phyloP scores from a whole-genome alignment of 2,113 vertebrate species.

The Herpailurus yagouaroundi region DNA sequence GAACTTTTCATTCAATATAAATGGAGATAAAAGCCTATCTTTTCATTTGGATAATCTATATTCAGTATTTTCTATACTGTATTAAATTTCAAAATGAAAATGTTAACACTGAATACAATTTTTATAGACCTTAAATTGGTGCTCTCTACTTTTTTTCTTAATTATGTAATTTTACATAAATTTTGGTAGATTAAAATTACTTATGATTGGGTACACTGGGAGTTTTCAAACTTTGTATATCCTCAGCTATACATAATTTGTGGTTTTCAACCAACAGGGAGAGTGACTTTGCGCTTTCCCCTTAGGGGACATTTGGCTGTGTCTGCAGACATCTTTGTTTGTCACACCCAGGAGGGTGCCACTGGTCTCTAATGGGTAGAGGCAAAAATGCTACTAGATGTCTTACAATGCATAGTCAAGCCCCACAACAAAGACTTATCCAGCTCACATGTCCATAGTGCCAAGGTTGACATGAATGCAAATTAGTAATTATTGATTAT shows the following conservation, averaged over 20 bases:
- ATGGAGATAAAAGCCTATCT: neutral
- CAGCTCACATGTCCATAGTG: neutral
- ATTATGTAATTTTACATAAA: neutral
- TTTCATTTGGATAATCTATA: neutral
- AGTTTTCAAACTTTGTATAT: neutral
- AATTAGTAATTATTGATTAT: neutral
- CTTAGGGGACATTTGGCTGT: neutral
- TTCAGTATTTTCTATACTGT: neutral
- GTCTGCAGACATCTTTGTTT: neutral
- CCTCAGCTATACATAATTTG: neutral
- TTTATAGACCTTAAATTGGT: neutral
- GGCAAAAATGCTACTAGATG: neutral
- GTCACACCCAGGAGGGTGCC: neutral
- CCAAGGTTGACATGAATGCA: neutral
- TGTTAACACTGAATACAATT: neutral
- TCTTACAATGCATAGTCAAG: neutral
- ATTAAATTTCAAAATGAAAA: slow-evolving; percentile 17
- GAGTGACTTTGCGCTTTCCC: neutral
- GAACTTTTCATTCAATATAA: neutral
- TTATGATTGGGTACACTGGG: neutral
- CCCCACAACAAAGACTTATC: neutral
- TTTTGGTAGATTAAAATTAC: neutral
- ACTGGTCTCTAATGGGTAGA: neutral
- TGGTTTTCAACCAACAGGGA: neutral
- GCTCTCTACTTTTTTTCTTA: neutral